phyloP scores from a whole-genome alignment of 2,797 vertebrate species.

The Macropodus opercularis region DNA sequence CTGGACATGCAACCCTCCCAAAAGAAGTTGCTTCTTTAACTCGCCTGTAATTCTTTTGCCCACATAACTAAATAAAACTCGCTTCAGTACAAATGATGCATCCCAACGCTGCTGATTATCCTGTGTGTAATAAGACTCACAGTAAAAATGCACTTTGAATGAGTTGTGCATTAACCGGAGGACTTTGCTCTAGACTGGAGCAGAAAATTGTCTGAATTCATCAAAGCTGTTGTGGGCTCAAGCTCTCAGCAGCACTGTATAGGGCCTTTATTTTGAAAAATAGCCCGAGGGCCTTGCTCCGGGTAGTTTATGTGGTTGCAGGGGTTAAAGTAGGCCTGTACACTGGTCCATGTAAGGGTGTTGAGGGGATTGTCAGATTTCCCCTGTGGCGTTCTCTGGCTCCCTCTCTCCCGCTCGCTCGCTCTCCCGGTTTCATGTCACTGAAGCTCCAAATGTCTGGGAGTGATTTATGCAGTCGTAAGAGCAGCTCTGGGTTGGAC shows the following conservation, averaged over 20 bases:
- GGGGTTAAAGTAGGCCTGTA: slow-evolving; percentile 78
- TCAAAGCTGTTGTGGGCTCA: slow-evolving; percentile 70
- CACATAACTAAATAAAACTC: too few relatives aligned
- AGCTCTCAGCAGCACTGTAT: slow-evolving; percentile 56
- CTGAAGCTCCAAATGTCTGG: slow-evolving; percentile 74
- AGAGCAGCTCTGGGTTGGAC: slow-evolving; percentile 75
- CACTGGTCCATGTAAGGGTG: slow-evolving; percentile 74
- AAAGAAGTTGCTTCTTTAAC: too few relatives aligned
- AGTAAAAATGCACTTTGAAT: slow-evolving; percentile 53
- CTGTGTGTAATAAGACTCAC: slow-evolving; percentile 44
- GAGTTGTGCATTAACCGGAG: slow-evolving; percentile 66
- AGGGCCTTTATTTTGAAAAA: slow-evolving; percentile 76
- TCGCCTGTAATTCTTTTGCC: too few relatives aligned
- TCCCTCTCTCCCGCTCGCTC: slow-evolving; percentile 1
- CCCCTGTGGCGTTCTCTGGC: slow-evolving; percentile 76
- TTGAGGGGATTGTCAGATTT: slow-evolving; percentile 84
- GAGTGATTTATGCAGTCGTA: slow-evolving; percentile 87
- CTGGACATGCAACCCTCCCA: too few relatives aligned
- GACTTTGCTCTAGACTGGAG: slow-evolving; percentile 58
- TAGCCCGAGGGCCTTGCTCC: slow-evolving; percentile 65
- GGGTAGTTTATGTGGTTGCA: slow-evolving; percentile 78
- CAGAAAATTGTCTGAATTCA: slow-evolving; percentile 78
- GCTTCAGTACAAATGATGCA: too few relatives aligned
- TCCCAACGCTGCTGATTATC: too few relatives aligned
- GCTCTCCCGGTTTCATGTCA: slow-evolving; percentile 78